Percentiles rank a stretch among this genome's conserved stretches.
Conservation (phyloP, 1,140 invertebrate genomes). For the Drosophila aff. region DNA sequence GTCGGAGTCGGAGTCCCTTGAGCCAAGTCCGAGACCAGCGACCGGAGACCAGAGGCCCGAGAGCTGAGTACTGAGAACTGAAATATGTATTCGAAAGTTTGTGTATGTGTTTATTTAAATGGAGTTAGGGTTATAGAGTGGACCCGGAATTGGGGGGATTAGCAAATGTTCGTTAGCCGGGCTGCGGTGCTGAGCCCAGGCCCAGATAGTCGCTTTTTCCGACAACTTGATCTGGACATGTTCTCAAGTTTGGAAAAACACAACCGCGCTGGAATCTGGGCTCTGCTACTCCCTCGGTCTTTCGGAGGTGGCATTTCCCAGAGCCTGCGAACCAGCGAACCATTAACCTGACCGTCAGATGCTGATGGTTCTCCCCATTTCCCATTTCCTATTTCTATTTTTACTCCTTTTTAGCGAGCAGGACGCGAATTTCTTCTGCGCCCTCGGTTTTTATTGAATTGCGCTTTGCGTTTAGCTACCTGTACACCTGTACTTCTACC, state of each 20-base stretch:
- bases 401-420: conserved; percentile 22
- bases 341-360: conserved; percentile 71
- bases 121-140: conserved; percentile 8
- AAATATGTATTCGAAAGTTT: conserved; percentile 43
- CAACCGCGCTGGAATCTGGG: conserved; percentile 33
- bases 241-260: conserved; percentile 71
- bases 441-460: conserved; percentile 56
- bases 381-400: conserved; percentile 3
- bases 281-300: conserved; percentile 5
- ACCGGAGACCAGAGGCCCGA: background rate
- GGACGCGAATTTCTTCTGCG: conserved; percentile 20
- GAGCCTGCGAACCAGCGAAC: conserved; percentile 54
- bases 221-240: conserved; percentile 78
- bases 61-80: conserved; percentile 24
- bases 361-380: conserved; percentile 37
- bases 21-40: conserved; percentile 47
- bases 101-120: conserved; percentile 34
- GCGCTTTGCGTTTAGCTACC: conserved; percentile 17
- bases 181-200: conserved; percentile 51
- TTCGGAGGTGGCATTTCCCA: conserved; percentile 15
- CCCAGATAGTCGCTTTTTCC: conserved; percentile 69
- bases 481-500: conserved; percentile 5
- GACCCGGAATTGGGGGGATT: conserved; percentile 25
- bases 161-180: conserved; percentile 53
- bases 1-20: conserved; percentile 30